Evolutionary conservation across 2,113 vertebrate species (phyloP).

Genomic region (Acrocephalus arundinaceus): DNA sequence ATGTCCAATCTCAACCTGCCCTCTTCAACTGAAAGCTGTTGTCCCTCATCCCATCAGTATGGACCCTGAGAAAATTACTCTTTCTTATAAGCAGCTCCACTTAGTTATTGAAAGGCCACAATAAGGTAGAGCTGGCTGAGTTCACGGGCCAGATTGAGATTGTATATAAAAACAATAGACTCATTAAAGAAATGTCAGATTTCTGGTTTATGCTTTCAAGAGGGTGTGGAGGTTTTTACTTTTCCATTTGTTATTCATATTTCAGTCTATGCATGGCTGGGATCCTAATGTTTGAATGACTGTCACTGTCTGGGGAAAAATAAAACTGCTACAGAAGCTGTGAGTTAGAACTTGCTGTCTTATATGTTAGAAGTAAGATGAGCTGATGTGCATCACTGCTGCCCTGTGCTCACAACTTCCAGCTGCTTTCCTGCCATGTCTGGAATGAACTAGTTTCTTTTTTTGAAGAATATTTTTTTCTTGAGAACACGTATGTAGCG

Average conservation of each 20-base stretch:
- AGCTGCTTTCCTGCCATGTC: background rate
- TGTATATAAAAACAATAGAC: background rate
- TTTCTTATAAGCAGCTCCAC: background rate
- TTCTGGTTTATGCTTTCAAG: background rate
- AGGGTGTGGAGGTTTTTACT: background rate
- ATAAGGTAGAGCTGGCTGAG: background rate
- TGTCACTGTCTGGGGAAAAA: background rate
- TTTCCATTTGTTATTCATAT: background rate
- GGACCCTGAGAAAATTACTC: background rate
- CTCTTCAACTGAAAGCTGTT: background rate
- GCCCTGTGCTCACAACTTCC: background rate
- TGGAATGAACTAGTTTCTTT: background rate
- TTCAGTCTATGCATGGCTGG: background rate
- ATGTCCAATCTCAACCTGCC: background rate
- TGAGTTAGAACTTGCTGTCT: background rate
- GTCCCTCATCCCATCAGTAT: background rate
- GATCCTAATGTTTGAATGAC: background rate
- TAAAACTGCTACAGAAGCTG: background rate
- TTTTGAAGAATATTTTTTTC: background rate
- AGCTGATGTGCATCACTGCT: background rate
- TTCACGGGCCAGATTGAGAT: background rate
- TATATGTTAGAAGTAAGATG: background rate
- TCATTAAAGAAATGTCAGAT: background rate
- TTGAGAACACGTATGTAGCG: background rate
- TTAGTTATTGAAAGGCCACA: background rate